A percentile compares a stretch with the other conserved stretches of the same genome.
Conservation (phyloP, 1,140 invertebrate species). For the Eurosta solidaginis region DNA sequence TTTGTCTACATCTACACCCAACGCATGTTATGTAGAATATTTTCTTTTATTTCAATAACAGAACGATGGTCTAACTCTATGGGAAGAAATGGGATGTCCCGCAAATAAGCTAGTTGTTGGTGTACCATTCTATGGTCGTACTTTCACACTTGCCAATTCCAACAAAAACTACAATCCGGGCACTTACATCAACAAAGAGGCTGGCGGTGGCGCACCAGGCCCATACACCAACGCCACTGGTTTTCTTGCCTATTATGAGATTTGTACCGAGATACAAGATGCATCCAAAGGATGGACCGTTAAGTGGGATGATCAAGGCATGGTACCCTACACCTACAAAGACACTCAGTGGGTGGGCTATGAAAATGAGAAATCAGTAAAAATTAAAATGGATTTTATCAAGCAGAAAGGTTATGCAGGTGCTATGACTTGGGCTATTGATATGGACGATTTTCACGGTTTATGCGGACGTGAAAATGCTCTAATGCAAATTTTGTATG, state of each 20-base stretch:
- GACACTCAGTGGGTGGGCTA: slow-evolving; percentile 91
- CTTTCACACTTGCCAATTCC: slow-evolving; percentile 77
- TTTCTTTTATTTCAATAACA: slow-evolving; percentile 56
- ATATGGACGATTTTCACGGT: slow-evolving; percentile 84
- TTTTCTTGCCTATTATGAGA: slow-evolving; percentile 90
- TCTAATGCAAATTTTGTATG: slow-evolving; percentile 72
- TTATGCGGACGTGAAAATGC: slow-evolving; percentile 76
- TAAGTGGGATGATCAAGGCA: slow-evolving; percentile 80
- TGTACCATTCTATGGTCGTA: slow-evolving; percentile 83
- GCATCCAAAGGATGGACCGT: slow-evolving; percentile 75
- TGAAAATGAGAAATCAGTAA: slow-evolving; percentile 69
- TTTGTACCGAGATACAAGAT: slow-evolving; percentile 74
- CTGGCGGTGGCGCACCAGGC: slow-evolving; percentile 81
- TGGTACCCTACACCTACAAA: slow-evolving; percentile 84
- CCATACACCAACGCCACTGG: slow-evolving; percentile 84
- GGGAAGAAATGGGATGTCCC: slow-evolving; percentile 85
- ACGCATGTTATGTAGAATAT: neutral
- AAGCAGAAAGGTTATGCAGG: slow-evolving; percentile 81
- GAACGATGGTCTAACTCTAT: slow-evolving; percentile 83
- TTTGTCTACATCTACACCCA: neutral
- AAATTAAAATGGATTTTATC: slow-evolving; percentile 87
- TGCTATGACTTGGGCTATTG: slow-evolving; percentile 88
- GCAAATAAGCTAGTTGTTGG: slow-evolving; percentile 87
- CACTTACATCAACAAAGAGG: slow-evolving; percentile 85
- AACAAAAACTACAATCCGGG: slow-evolving; percentile 82